A percentile compares a stretch with the other conserved stretches of the same genome.
phyloP scores from a whole-genome alignment of 1,140 invertebrate genomes.

The Drosophila insularis region DNA sequence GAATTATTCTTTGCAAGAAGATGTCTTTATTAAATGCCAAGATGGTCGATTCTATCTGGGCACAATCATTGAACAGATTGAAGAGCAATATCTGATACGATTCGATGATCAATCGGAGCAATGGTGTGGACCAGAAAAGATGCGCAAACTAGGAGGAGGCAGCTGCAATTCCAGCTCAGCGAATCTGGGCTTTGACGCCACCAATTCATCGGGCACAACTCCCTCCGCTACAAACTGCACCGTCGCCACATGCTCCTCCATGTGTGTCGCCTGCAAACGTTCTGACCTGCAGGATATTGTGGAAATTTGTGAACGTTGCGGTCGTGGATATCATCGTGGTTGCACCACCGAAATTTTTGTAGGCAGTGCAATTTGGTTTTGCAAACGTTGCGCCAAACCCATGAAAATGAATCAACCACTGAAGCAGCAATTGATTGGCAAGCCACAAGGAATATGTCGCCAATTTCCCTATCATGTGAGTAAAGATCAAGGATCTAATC shows the following conservation, averaged over 20 bases:
- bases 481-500: slow-evolving; percentile 1
- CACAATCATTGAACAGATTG: slow-evolving; percentile 87
- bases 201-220: slow-evolving; percentile 60
- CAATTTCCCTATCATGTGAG: slow-evolving; percentile 76
- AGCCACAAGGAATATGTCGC: slow-evolving; percentile 60
- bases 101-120: slow-evolving; percentile 94
- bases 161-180: neutral
- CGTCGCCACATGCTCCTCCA: slow-evolving; percentile 84
- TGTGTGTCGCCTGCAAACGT: slow-evolving; percentile 94
- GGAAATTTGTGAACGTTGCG: slow-evolving; percentile 93
- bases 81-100: slow-evolving; percentile 90
- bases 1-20: slow-evolving; percentile 84
- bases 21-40: slow-evolving; percentile 91
- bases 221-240: slow-evolving; percentile 83
- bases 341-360: slow-evolving; percentile 85
- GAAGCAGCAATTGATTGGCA: slow-evolving; percentile 25
- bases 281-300: slow-evolving; percentile 87
- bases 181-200: neutral
- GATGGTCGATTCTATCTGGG: slow-evolving; percentile 94
- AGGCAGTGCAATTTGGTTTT: slow-evolving; percentile 84
- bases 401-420: slow-evolving; percentile 64
- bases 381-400: slow-evolving; percentile 82
- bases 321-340: slow-evolving; percentile 91
- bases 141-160: slow-evolving; percentile 86
- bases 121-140: slow-evolving; percentile 91